Evolutionary conservation across 2,888 invertebrate species (phyloP).

Genomic region (Stratiomys singularior): DNA sequence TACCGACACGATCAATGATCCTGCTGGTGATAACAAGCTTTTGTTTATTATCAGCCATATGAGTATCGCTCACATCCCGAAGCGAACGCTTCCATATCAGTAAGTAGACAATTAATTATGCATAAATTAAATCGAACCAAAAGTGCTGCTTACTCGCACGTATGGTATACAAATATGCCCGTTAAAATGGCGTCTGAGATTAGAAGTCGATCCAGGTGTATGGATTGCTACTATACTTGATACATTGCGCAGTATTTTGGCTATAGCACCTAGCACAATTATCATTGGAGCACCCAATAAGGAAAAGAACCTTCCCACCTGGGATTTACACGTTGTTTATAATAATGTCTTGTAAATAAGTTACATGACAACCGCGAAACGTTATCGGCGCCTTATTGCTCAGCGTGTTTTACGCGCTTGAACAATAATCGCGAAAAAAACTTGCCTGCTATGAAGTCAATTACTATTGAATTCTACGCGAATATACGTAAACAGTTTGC

Average conservation of each 20-base stretch:
- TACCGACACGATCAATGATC: conserved; percentile 20
- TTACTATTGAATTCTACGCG: background rate
- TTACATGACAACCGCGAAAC: background rate
- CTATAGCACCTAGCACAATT: background rate
- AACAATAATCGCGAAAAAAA: background rate
- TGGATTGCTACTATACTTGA: background rate
- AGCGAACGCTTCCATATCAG: background rate
- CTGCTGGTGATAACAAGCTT: background rate
- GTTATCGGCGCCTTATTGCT: background rate
- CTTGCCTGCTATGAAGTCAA: background rate
- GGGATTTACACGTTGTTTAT: background rate
- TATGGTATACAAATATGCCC: background rate
- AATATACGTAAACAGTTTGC: background rate
- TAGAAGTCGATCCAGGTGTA: conserved; percentile 3
- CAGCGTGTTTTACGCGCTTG: background rate
- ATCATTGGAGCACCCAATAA: background rate
- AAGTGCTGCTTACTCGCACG: background rate
- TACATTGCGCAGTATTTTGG: background rate
- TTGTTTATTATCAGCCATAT: background rate
- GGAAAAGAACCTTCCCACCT: conserved; percentile 16
- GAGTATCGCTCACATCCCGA: background rate
- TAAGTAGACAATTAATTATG: conserved; percentile 15
- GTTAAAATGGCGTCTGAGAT: background rate
- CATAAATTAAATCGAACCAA: conserved; percentile 15
- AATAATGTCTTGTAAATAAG: background rate